Evolutionary conservation across 2,113 vertebrate genomes (phyloP).

Genomic region (Aptenodytes forsteri): DNA sequence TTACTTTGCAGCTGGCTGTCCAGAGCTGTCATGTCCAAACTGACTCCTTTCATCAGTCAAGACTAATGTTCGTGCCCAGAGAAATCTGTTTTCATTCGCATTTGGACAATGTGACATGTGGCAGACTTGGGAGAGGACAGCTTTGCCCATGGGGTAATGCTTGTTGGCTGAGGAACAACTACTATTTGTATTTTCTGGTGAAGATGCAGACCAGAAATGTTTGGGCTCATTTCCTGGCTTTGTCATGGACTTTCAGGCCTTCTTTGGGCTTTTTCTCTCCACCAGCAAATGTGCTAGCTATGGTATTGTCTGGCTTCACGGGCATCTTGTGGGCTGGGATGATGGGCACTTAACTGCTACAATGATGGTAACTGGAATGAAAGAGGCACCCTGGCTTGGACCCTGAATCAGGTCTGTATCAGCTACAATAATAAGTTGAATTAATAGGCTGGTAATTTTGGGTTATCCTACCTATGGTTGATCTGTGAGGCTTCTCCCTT

Average conservation of each 20-base stretch:
- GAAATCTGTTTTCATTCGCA: background rate
- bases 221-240: background rate
- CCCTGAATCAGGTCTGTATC: background rate
- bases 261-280: background rate
- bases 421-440: background rate
- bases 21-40: background rate
- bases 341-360: background rate
- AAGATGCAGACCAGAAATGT: background rate
- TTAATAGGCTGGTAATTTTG: background rate
- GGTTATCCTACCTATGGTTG: background rate
- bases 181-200: background rate
- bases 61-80: background rate
- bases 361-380: background rate
- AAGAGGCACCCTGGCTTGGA: background rate
- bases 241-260: background rate
- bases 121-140: background rate
- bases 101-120: background rate
- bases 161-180: background rate
- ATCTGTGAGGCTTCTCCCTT: background rate
- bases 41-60: background rate
- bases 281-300: background rate
- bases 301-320: background rate
- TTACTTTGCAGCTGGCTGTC: background rate
- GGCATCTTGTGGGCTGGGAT: background rate
- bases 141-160: background rate